Percentiles rank a stretch among this genome's conserved stretches.
Evolutionary conservation across 2,113 vertebrate genomes (phyloP).

Genomic region (Speoplatyrhinus poulsoni): DNA sequence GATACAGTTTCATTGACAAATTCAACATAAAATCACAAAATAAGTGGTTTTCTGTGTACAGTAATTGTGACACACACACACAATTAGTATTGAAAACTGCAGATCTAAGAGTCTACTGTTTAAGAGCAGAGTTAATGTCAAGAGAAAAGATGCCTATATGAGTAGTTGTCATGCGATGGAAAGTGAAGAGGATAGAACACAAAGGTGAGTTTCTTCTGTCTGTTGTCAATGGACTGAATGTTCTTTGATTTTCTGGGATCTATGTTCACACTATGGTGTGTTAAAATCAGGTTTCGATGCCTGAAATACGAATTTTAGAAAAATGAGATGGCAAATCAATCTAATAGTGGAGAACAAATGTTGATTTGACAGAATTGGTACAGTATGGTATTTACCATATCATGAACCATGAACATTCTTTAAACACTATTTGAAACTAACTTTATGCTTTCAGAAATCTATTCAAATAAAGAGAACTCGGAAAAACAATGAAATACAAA

Average conservation of each 20-base stretch:
- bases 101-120: slow-evolving; percentile 3
- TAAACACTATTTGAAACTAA: too few relatives aligned
- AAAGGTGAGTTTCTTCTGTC: slow-evolving; percentile 54
- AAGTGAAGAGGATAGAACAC: slow-evolving; percentile 29
- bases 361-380: slow-evolving; percentile 29
- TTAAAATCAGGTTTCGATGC: slow-evolving; percentile 29
- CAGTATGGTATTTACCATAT: slow-evolving; percentile 8
- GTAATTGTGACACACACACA: slow-evolving; percentile 8
- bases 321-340: slow-evolving; percentile 64
- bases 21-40: slow-evolving; percentile 6
- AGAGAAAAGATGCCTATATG: slow-evolving; percentile 15
- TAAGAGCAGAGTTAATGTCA: slow-evolving; percentile 24
- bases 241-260: not conserved
- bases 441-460: too few relatives aligned
- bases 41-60: slow-evolving; percentile 12
- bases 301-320: slow-evolving; percentile 44
- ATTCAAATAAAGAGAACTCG: too few relatives aligned
- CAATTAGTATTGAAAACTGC: not conserved
- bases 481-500: too few relatives aligned
- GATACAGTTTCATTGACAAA: slow-evolving; percentile 54
- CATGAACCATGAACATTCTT: too few relatives aligned
- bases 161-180: slow-evolving; percentile 62
- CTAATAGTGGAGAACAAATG: slow-evolving; percentile 53
- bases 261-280: not conserved
- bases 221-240: slow-evolving; percentile 81